Evolutionary conservation across 1,140 invertebrate species (phyloP).

Genomic region (Drosophila seguyi): DNA sequence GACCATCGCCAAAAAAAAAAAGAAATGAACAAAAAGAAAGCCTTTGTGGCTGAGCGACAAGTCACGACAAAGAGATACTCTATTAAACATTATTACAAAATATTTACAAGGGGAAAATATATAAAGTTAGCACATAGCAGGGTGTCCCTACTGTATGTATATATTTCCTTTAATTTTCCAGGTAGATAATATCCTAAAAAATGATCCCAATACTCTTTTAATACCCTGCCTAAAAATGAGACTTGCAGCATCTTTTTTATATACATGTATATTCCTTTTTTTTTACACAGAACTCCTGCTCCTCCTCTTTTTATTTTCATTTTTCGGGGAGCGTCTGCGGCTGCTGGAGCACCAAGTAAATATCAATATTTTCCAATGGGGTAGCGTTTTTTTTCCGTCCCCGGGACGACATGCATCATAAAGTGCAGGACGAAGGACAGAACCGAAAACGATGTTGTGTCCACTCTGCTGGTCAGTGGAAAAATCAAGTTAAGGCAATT

Average conservation of each 20-base stretch:
- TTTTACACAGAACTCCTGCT: neutral
- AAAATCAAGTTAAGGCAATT: slow-evolving; percentile 85
- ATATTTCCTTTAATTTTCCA: no score
- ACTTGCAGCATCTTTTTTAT: slow-evolving; percentile 29
- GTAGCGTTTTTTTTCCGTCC: neutral
- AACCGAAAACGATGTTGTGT: slow-evolving; percentile 9
- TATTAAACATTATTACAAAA: neutral
- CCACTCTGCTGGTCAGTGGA: slow-evolving; percentile 47
- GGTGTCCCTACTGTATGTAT: no score
- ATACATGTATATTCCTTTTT: neutral
- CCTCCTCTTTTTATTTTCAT: neutral
- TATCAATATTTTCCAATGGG: slow-evolving; percentile 67
- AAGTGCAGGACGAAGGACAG: slow-evolving; percentile 57
- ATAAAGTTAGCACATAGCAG: no score
- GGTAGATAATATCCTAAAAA: no score
- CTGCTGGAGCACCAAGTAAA: slow-evolving; percentile 71
- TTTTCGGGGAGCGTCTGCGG: slow-evolving; percentile 61
- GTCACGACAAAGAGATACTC: slow-evolving; percentile 6
- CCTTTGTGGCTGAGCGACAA: accelerated
- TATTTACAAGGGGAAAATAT: neutral
- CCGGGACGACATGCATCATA: slow-evolving; percentile 71
- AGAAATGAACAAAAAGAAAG: slow-evolving; percentile 31
- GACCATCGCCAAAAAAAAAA: slow-evolving; percentile 55
- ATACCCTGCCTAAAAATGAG: slow-evolving; percentile 15
- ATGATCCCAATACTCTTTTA: no score